A percentile compares a stretch with the other conserved stretches of the same genome.
Conservation (phyloP, 2,888 invertebrate genomes). For the Schrankia costaestrigalis region DNA sequence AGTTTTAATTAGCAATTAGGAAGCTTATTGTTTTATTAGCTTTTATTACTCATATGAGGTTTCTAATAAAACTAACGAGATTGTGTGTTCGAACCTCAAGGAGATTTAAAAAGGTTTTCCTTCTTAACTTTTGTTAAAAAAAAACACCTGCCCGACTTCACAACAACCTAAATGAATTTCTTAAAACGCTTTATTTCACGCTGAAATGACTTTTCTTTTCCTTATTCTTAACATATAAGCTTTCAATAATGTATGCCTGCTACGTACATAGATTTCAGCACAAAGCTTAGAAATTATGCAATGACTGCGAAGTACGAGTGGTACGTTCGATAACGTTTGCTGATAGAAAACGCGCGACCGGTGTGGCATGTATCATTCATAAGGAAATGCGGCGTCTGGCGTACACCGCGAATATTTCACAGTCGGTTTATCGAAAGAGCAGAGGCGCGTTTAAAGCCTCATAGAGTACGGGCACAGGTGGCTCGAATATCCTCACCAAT, state of each 20-base stretch:
- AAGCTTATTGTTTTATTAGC: too few relatives aligned
- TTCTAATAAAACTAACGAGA: too few relatives aligned
- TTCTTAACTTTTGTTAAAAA: too few relatives aligned
- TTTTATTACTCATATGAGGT: too few relatives aligned
- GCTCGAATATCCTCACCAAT: constrained; percentile 76
- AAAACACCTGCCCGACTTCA: too few relatives aligned
- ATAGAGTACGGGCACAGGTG: constrained; percentile 76
- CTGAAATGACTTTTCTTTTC: too few relatives aligned
- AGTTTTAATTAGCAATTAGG: too few relatives aligned
- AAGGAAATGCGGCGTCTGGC: constrained; percentile 65
- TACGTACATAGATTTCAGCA: constrained; percentile 31
- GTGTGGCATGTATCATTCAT: constrained; percentile 75
- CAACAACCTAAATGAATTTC: too few relatives aligned
- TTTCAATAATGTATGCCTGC: constrained; percentile 23
- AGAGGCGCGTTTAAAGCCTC: constrained; percentile 74
- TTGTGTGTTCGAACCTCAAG: too few relatives aligned
- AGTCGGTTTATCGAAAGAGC: constrained; percentile 75
- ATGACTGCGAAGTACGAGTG: constrained; percentile 38
- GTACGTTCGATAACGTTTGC: constrained; percentile 43
- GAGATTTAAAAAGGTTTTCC: too few relatives aligned
- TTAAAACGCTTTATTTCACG: too few relatives aligned
- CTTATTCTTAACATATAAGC: too few relatives aligned
- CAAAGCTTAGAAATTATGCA: constrained; percentile 51
- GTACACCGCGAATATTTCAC: constrained; percentile 74
- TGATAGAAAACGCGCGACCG: constrained; percentile 39